These are phyloP conservation scores for Phyto melanocephala DNA, from an alignment of 2,888 invertebrate genomes.

Conservation along the genomic window DNA sequence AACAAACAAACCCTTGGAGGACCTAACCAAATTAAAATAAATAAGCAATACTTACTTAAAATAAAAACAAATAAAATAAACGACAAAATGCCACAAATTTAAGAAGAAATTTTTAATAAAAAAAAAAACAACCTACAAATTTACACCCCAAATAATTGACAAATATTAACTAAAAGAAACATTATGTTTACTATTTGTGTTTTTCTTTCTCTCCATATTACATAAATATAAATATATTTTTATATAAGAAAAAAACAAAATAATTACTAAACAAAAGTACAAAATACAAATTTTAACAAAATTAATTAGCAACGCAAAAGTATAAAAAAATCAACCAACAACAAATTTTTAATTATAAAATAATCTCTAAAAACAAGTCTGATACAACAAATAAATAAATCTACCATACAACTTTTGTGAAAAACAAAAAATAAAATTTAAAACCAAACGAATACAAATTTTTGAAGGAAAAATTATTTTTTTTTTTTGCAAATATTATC, in stretches of 20 bases:
- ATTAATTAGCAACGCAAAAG: conserved; percentile 67
- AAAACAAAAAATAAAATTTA: conserved; percentile 40
- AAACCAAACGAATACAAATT: conserved; percentile 53
- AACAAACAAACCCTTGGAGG: conserved; percentile 78
- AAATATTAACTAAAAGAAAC: conserved; percentile 23
- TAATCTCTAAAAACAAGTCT: conserved; percentile 65
- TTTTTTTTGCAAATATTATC: conserved; percentile 29
- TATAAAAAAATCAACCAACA: conserved; percentile 61
- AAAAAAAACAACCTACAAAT: conserved; percentile 66
- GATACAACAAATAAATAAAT: conserved; percentile 65
- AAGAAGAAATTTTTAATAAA: conserved; percentile 45
- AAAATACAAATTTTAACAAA: conserved; percentile 72
- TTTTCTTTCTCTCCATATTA: conserved; percentile 46
- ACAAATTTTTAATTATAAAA: conserved; percentile 66
- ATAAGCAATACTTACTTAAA: conserved; percentile 64
- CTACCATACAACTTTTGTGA: not conserved
- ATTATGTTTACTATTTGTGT: conserved; percentile 63
- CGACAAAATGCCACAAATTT: conserved; percentile 62
- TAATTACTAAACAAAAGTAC: conserved; percentile 72
- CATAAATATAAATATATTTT: conserved; percentile 62
- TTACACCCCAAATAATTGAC: conserved; percentile 56
- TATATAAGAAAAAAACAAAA: conserved; percentile 69
- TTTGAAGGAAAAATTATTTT: conserved; percentile 42
- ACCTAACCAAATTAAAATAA: conserved; percentile 62
- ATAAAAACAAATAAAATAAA: conserved; percentile 47